phyloP scores from a whole-genome alignment of 2,888 invertebrate species.

The Patella depressa region DNA sequence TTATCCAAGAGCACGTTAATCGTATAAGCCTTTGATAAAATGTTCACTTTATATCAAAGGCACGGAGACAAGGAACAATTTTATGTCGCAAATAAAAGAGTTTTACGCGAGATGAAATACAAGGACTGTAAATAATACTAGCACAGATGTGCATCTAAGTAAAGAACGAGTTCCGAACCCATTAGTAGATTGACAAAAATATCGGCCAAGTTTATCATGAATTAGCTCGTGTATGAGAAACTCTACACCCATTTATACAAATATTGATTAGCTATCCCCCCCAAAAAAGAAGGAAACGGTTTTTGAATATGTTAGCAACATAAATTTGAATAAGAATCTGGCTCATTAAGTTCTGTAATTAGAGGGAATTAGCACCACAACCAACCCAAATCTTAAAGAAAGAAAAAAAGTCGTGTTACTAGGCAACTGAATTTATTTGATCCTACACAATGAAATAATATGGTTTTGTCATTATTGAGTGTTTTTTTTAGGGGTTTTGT shows the following conservation, averaged over 20 bases:
- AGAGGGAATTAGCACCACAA: too few species aligned
- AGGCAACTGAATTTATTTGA: too few species aligned
- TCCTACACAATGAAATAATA: too few species aligned
- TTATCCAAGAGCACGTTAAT: too few species aligned
- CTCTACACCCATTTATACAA: not conserved
- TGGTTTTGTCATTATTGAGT: too few species aligned
- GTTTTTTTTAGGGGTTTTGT: too few species aligned
- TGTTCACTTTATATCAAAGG: too few species aligned
- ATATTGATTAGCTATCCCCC: not conserved
- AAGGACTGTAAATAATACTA: not conserved
- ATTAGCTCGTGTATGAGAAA: not conserved
- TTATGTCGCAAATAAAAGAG: not conserved
- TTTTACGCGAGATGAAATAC: slow-evolving; percentile 4
- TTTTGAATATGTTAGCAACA: slow-evolving; percentile 4
- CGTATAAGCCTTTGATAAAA: too few species aligned
- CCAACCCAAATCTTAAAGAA: too few species aligned
- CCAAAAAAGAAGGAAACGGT: not conserved
- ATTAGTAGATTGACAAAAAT: slow-evolving; percentile 12
- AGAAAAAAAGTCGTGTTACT: too few species aligned
- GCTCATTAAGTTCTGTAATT: too few species aligned
- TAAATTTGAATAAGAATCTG: too few species aligned
- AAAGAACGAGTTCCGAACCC: not conserved
- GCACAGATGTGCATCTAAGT: slow-evolving; percentile 5
- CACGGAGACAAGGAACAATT: not conserved
- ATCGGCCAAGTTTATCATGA: not conserved